Conservation (phyloP, 2,113 vertebrate species). For the Fulica atra region DNA sequence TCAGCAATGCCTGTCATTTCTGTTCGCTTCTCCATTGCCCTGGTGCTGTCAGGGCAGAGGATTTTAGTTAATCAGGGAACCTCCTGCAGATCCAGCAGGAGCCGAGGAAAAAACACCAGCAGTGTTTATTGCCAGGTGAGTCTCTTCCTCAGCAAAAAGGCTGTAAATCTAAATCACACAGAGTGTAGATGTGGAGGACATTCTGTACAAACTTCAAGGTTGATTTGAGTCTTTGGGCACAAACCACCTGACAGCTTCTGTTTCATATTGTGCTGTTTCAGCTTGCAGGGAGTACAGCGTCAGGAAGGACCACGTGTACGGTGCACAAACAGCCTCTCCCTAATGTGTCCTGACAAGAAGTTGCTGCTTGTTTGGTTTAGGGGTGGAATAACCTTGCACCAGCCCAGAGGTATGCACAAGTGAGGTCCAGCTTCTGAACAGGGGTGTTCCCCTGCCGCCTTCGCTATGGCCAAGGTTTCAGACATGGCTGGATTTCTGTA, state of each 20-base stretch:
- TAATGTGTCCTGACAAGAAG: constrained; percentile 51
- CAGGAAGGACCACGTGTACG: background rate
- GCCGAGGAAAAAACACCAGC: background rate
- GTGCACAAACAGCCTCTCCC: background rate
- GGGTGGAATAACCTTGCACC: background rate
- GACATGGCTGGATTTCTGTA: background rate
- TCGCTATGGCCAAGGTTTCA: background rate
- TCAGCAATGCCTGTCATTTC: background rate
- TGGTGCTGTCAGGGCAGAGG: background rate
- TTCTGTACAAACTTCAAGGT: constrained; percentile 12
- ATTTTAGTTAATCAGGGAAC: background rate
- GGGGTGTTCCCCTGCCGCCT: background rate
- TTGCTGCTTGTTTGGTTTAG: background rate
- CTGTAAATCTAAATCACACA: constrained; percentile 9
- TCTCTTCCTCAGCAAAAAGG: background rate
- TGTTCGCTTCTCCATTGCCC: background rate
- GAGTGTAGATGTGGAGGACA: background rate
- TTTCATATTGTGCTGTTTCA: constrained; percentile 5
- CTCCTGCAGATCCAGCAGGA: background rate
- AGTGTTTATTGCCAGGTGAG: background rate
- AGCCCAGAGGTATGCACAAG: background rate
- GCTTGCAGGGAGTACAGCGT: background rate
- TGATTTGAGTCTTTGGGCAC: constrained; percentile 38
- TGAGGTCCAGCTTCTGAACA: background rate
- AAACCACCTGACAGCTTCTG: background rate